Evolutionary conservation across 1,140 invertebrate species (phyloP).

Genomic region (Ephestia elutella): DNA sequence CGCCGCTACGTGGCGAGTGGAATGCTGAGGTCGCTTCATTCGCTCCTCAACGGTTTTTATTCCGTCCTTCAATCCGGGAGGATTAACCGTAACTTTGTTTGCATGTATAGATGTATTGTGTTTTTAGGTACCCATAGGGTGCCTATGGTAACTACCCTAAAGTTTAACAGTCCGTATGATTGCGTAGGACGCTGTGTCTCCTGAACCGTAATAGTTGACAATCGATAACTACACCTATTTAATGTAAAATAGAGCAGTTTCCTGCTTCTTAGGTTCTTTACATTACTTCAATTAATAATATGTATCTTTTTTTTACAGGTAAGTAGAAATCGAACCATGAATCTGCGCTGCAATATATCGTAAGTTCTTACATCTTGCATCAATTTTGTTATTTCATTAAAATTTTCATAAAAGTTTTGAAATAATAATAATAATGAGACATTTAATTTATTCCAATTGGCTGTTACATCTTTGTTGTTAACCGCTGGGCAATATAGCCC

Average conservation of each 20-base stretch:
- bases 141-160: too few species aligned
- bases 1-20: conserved; percentile 43
- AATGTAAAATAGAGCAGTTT: too few species aligned
- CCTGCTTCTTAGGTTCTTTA: too few species aligned
- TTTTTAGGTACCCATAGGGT: too few species aligned
- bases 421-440: not conserved
- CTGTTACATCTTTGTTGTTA: not conserved
- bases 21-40: conserved; percentile 31
- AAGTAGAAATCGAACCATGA: conserved; percentile 15
- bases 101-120: not conserved
- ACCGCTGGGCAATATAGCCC: conserved; percentile 18
- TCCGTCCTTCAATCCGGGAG: not conserved
- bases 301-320: conserved; percentile 28
- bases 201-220: too few species aligned
- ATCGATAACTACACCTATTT: too few species aligned
- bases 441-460: not conserved
- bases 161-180: too few species aligned
- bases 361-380: conserved; percentile 14
- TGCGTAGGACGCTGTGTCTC: too few species aligned
- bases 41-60: not conserved
- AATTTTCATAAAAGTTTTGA: not conserved
- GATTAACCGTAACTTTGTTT: conserved; percentile 5
- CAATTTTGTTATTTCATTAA: not conserved
- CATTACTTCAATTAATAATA: conserved; percentile 2
- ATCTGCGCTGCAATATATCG: not conserved